Base-by-base conservation (phyloP, 2,113 vertebrate genomes). In the Stigmatopora nigra region DNA sequence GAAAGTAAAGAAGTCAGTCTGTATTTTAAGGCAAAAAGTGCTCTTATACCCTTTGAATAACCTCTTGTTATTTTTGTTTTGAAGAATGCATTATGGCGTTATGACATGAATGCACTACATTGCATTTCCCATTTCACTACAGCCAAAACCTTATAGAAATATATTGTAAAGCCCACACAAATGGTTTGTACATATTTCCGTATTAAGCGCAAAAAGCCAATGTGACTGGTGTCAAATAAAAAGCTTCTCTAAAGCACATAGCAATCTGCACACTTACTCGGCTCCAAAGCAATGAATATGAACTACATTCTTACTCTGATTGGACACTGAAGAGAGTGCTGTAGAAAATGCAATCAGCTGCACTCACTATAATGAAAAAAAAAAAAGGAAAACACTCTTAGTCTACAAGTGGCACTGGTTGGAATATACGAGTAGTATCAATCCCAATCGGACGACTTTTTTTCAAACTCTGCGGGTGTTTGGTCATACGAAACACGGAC, bases 321-420 rank as follows among this genome's bases (percentile, higher is more conserved):
- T 75, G 72, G 65, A 70, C 71, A 75, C 78, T 63, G 72, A 57
- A 59, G 15, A 63, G 53, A 70, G 64, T 64, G 65, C 68, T 25
- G 69, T 20, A 72, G 76, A 76, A 80, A 83, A 78, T 75, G 61
- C 70, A 78, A 82, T 81, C 76, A 82, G 65, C 75, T 64, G 65
- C 79, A 84, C 76, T 82, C 65, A 63, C 56, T 72, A 57, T 84
- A 84, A 85, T 86, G 82, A 87, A 86, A 87, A 82, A 82, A 72
- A 13, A 84, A 84, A 85, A 81, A 86, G 84, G 86, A 82, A 82
- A 72, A 31, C 22, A 4, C 80, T 87, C 60, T 65, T 52, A 71
- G 79, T 82, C 73, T 31, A 31, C 25, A 31, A 83, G 74, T 71
- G 67, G 47, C 45, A 67, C 15, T 47, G 56, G 64, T 67, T 62